phyloP scores from a whole-genome alignment of 2,888 invertebrate species.

The Barypeithes pellucidus region DNA sequence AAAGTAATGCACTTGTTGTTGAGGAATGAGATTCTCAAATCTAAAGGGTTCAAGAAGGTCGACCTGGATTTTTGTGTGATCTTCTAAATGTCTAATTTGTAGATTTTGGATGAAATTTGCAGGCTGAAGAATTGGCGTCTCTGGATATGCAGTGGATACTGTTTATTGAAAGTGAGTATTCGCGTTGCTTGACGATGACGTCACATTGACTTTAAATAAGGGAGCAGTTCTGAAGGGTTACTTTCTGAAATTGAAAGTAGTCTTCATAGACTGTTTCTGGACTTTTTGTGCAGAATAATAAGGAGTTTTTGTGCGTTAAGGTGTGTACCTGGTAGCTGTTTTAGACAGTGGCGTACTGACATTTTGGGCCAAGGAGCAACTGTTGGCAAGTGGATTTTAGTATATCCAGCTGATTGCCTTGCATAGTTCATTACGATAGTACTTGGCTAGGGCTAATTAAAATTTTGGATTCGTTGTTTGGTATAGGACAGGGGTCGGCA shows the following conservation, averaged over 20 bases:
- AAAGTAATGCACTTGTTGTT: constrained; percentile 1
- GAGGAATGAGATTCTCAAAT: constrained; percentile 2
- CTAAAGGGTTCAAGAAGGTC: constrained; percentile 18
- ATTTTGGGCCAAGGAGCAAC: neutral
- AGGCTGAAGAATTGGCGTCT: neutral
- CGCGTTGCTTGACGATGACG: neutral
- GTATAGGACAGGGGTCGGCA: too few species aligned
- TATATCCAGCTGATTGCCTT: neutral
- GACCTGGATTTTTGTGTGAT: constrained; percentile 25
- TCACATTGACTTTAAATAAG: neutral
- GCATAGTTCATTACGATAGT: constrained; percentile 34
- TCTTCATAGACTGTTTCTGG: neutral
- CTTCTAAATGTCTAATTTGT: constrained; percentile 23
- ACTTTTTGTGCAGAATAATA: too few species aligned
- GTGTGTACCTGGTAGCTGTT: neutral
- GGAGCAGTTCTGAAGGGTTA: neutral
- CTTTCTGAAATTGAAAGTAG: too few species aligned
- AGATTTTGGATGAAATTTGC: constrained; percentile 30
- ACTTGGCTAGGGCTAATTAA: constrained; percentile 25
- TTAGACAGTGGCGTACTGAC: neutral
- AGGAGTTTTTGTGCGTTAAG: neutral
- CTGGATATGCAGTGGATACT: neutral
- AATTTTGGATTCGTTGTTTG: constrained; percentile 16
- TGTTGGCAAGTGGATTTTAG: neutral
- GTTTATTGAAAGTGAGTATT: neutral